Evolutionary conservation across 1,140 invertebrate genomes (phyloP), one percentile per base, ranked within the genome.

Genomic region (Solenopsis invicta): DNA sequence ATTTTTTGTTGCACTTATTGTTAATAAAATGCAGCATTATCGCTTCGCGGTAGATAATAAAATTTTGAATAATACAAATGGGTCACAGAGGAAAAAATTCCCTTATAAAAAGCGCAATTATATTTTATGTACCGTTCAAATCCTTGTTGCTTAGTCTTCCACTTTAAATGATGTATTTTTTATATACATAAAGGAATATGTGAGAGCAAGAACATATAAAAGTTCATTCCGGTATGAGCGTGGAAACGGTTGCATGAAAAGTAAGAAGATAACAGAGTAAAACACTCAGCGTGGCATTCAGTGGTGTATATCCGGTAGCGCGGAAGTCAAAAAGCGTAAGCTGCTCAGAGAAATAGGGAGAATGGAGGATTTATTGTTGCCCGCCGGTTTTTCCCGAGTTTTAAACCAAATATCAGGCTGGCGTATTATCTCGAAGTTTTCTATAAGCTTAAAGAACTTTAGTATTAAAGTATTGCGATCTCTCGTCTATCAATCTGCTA

Each of bases 181-280:
- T 71, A 56, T 29, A 29, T 29, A 29, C 29, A 29, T 59, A 71
- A 59, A 67, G 54, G 48, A 78, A 74, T 67, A 41, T 59, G 62
- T 29, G 18, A 41, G 41, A 81, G 37, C 18, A 84, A 50, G 24
- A 87, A 76, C 75, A 74, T 59, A 64, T 62, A 74, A 72, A 86
- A 90, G 84, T 77, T 85, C 54, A 71, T 59, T 56, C 64, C 59
- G 24, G 29, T 62, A 78, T 85, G n/a, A 72, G 64, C 50, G 45
- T 75, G 66, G 62, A 90, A 91, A 86, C 76, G 62, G 87, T 81
- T 80, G 85, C 77, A 88, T 67, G 67, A 85, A 67, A 89, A 87
- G 85, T 90, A 92, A 92, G 89, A 92, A 89, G 91, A 92, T 92
- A 92, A 92, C 91, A 92, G 91, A 89, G 81, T 92, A 92, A 92